These are phyloP conservation scores for Dicrurus megarhynchus DNA, from an alignment of 2,113 vertebrate genomes.

Conservation along the genomic window DNA sequence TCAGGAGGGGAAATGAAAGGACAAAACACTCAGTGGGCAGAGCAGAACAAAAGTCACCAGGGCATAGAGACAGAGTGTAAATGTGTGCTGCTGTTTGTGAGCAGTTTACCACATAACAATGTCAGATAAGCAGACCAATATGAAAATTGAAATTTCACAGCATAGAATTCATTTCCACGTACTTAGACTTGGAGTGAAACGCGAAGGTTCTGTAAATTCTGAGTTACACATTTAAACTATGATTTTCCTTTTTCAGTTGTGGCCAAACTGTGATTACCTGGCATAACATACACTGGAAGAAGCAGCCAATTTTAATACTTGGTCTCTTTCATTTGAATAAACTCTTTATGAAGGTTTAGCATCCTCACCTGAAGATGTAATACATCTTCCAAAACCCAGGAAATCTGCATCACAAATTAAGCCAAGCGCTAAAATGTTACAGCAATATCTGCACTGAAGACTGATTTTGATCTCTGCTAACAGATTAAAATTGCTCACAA, in stretches of 20 bases:
- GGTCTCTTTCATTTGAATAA: background rate
- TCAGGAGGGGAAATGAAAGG: background rate
- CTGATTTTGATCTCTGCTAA: background rate
- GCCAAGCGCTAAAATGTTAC: background rate
- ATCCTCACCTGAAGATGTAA: background rate
- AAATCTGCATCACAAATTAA: background rate
- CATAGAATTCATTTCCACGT: background rate
- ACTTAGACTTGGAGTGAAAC: accelerated
- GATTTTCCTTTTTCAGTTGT: background rate
- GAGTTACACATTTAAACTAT: background rate
- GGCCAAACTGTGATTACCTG: background rate
- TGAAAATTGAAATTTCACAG: background rate
- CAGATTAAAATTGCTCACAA: background rate
- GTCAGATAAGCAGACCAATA: background rate
- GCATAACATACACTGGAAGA: background rate
- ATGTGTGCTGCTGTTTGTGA: background rate
- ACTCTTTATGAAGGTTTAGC: background rate
- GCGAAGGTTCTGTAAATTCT: background rate
- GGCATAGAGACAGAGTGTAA: background rate
- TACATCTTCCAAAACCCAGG: background rate
- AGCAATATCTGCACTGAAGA: background rate
- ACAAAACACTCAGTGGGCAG: background rate
- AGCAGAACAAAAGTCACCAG: background rate
- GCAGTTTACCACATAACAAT: background rate
- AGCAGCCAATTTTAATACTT: background rate